phyloP scores from a whole-genome alignment of 53 echinoderm and acorn worm species.

The Mesocentrotus franciscanus region DNA sequence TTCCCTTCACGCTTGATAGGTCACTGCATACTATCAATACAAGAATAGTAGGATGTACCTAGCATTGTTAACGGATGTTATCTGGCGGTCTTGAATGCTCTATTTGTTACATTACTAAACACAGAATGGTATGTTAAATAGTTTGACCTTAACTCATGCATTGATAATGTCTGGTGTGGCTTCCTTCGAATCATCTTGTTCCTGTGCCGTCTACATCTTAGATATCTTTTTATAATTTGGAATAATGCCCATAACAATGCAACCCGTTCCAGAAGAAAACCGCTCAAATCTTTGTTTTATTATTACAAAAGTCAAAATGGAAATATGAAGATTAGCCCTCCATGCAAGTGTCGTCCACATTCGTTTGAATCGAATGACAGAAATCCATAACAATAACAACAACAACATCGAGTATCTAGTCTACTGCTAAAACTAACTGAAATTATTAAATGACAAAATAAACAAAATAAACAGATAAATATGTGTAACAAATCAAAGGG shows the following conservation, averaged over 20 bases:
- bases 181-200: conserved; percentile 1
- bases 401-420: too few species aligned
- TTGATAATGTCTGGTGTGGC: not conserved
- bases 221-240: not conserved
- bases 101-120: not conserved
- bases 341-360: not conserved
- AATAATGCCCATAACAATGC: not conserved
- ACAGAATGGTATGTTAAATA: conserved; percentile 6
- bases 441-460: too few species aligned
- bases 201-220: not conserved
- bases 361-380: not conserved
- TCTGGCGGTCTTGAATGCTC: not conserved
- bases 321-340: not conserved
- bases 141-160: conserved; percentile 23
- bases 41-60: not conserved
- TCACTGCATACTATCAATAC: not conserved
- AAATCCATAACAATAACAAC: too few species aligned
- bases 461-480: too few species aligned
- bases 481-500: too few species aligned
- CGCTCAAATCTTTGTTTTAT: not conserved
- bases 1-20: not conserved
- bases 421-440: too few species aligned
- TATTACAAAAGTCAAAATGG: not conserved
- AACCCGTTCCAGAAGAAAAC: not conserved
- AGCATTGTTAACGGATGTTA: not conserved